phyloP scores from a whole-genome alignment of 2,113 vertebrate genomes.

The Miniopterus natalensis region DNA sequence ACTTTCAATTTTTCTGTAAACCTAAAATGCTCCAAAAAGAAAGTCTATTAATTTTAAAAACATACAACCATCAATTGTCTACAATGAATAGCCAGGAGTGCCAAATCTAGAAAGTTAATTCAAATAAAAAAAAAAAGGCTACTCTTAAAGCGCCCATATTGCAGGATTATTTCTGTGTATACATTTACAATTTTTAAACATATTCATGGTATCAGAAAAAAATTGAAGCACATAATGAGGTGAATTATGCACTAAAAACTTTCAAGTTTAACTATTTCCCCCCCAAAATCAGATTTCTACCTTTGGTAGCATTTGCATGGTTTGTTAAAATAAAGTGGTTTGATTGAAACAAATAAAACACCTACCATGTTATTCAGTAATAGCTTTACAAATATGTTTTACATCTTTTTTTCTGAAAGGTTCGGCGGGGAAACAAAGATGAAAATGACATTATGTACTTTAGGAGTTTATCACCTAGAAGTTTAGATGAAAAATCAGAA shows the following conservation, averaged over 20 bases:
- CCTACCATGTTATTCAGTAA: not conserved
- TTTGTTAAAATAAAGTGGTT: not conserved
- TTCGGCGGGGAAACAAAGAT: not conserved
- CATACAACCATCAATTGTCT: not conserved
- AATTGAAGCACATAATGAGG: not conserved
- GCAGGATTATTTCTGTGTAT: not conserved
- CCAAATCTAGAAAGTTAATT: conserved; percentile 1
- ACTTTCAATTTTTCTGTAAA: conserved; percentile 11
- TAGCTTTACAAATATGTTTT: not conserved
- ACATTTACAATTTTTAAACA: not conserved
- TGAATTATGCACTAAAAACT: not conserved
- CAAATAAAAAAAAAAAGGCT: not conserved
- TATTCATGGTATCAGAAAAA: not conserved
- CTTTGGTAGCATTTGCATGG: not conserved
- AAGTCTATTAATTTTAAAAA: not conserved
- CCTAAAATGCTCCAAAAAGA: not conserved
- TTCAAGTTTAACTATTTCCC: not conserved
- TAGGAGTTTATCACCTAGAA: not conserved
- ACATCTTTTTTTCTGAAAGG: not conserved
- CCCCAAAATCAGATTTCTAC: not conserved
- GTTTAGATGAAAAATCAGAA: not conserved
- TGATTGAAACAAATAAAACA: conserved; percentile 28
- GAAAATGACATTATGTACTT: not conserved
- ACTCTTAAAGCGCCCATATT: not conserved
- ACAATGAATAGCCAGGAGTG: not conserved